Evolutionary conservation across 2,888 invertebrate genomes (phyloP).

Genomic region (Nebria salina): DNA sequence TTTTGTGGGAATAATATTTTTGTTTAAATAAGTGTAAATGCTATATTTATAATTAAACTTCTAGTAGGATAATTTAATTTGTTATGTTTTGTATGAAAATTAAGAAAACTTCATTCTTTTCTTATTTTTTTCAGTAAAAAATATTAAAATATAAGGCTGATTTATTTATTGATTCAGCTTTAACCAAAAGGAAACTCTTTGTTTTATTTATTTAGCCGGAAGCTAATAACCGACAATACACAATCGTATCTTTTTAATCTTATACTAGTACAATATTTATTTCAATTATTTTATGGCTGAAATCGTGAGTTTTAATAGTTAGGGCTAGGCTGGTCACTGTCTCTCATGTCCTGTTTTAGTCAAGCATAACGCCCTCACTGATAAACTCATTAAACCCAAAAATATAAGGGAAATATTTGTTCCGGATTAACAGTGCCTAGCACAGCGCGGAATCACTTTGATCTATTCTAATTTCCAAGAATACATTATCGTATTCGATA

Average conservation of each 20-base stretch:
- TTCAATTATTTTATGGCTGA: not conserved
- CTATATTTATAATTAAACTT: too few species aligned
- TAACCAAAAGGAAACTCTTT: too few species aligned
- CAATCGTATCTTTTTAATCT: not conserved
- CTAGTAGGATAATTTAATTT: too few species aligned
- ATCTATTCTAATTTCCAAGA: not conserved
- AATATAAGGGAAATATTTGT: not conserved
- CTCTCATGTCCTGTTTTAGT: constrained; percentile 19
- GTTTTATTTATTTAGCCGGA: not conserved
- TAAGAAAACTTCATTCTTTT: too few species aligned
- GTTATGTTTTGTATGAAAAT: too few species aligned
- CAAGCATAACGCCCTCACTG: constrained; percentile 17
- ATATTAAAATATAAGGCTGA: too few species aligned
- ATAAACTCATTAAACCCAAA: constrained; percentile 12
- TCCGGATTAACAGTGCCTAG: not conserved
- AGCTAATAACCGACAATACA: not conserved
- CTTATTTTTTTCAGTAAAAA: too few species aligned
- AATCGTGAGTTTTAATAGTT: not conserved
- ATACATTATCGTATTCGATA: not conserved
- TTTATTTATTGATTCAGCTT: too few species aligned
- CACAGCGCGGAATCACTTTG: not conserved
- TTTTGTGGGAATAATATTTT: too few species aligned
- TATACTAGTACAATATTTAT: not conserved
- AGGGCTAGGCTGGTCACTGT: not conserved
- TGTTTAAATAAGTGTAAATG: too few species aligned